A percentile compares a stretch with the other conserved stretches of the same genome.
Conservation (phyloP, 2,888 invertebrate genomes). For the Cremastinae sp. region DNA sequence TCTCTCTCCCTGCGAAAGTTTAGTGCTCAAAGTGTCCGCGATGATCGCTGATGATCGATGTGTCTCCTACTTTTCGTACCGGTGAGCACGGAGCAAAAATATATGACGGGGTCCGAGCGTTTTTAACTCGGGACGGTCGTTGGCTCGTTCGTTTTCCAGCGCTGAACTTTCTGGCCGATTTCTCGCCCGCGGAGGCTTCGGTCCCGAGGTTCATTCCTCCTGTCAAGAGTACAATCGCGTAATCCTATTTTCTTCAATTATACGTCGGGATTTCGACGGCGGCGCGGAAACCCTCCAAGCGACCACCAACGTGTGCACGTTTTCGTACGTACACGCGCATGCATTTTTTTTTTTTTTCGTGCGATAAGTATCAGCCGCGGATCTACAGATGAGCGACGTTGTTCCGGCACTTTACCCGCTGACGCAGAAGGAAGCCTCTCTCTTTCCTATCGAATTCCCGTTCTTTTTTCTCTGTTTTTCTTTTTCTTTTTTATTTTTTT, state of each 20-base stretch:
- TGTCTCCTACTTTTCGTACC: constrained; percentile 3
- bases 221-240: constrained; percentile 8
- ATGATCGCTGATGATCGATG: constrained; percentile 1
- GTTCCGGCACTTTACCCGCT: constrained; percentile 35
- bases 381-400: constrained; percentile 47
- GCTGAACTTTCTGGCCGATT: too few relatives aligned
- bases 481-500: not conserved
- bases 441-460: not conserved
- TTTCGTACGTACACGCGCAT: not conserved
- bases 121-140: too few relatives aligned
- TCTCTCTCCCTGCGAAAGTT: not conserved
- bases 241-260: constrained; percentile 57
- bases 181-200: not conserved
- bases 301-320: not conserved
- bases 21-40: constrained; percentile 28
- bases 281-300: not conserved
- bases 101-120: not conserved
- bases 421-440: constrained; percentile 30
- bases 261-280: constrained; percentile 37
- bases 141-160: not conserved
- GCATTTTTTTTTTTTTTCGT: constrained; percentile 1
- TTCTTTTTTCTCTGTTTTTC: constrained; percentile 7
- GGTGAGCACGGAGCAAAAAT: not conserved
- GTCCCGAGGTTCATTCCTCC: not conserved
- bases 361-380: constrained; percentile 47